phyloP scores from a whole-genome alignment of 2,113 vertebrate genomes.

The Pogonocichla stellata region DNA sequence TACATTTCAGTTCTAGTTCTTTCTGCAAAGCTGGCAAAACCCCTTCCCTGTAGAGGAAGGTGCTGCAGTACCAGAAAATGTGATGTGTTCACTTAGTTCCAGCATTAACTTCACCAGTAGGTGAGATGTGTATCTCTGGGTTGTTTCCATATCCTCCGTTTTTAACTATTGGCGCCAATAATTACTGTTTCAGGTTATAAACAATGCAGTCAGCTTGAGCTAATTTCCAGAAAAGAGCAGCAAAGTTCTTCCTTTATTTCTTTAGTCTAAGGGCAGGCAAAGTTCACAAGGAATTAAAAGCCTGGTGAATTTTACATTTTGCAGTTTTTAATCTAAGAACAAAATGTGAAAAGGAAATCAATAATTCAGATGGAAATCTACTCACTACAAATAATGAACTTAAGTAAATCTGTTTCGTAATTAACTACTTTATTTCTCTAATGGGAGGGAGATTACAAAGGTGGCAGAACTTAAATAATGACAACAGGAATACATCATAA shows the following conservation, averaged over 20 bases:
- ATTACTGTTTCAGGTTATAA: not conserved
- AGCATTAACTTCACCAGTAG: not conserved
- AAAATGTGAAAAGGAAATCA: conserved; percentile 26
- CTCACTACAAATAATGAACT: conserved; percentile 14
- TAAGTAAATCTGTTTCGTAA: conserved; percentile 26
- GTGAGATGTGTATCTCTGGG: not conserved
- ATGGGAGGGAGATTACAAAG: not conserved
- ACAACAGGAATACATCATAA: not conserved
- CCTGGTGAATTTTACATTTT: not conserved
- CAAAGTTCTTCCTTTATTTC: not conserved
- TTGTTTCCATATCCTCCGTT: not conserved
- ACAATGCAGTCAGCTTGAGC: not conserved
- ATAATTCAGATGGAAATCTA: conserved; percentile 7
- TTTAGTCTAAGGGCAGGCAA: not conserved
- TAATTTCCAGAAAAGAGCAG: not conserved
- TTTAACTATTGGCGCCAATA: not conserved
- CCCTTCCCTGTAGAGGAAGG: not conserved
- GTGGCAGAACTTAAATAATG: not conserved
- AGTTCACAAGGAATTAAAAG: not conserved
- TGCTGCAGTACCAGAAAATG: not conserved
- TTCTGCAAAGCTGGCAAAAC: not conserved
- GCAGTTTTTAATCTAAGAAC: not conserved
- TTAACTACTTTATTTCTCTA: not conserved
- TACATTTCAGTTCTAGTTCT: not conserved
- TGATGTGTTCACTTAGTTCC: not conserved